Conservation (phyloP, 2,888 invertebrate species). For the Harmothoe impar region DNA sequence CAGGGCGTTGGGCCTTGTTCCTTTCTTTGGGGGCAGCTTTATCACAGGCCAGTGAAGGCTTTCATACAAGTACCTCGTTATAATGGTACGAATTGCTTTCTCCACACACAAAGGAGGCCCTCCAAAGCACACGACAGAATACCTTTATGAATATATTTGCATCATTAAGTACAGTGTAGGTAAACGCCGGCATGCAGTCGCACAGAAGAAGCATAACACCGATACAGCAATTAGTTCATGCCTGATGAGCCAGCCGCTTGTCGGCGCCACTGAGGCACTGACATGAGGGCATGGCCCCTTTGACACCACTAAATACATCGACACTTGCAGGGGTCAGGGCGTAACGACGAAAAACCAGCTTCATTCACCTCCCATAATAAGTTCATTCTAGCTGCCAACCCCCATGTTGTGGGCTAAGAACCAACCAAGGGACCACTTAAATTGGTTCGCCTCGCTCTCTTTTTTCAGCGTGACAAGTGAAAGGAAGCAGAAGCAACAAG, state of each 20-base stretch:
- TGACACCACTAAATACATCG: neutral
- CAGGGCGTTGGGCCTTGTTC: constrained; percentile 7
- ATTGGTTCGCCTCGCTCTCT: constrained; percentile 44
- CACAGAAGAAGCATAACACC: constrained; percentile 58
- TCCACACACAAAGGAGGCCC: constrained; percentile 51
- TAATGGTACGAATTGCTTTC: constrained; percentile 58
- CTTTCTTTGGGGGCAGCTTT: constrained; percentile 14
- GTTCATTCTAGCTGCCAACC: constrained; percentile 44
- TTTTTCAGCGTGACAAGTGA: neutral
- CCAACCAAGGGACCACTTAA: constrained; percentile 50
- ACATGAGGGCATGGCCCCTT: constrained; percentile 24
- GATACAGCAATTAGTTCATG: constrained; percentile 61
- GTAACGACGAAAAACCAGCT: constrained; percentile 49
- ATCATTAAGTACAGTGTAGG: constrained; percentile 59
- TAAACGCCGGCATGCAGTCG: constrained; percentile 50
- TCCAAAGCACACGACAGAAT: constrained; percentile 52
- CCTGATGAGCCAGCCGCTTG: constrained; percentile 9
- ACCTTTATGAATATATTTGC: constrained; percentile 57
- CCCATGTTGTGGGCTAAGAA: neutral
- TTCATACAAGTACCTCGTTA: constrained; percentile 61
- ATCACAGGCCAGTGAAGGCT: constrained; percentile 53
- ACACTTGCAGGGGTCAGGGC: constrained; percentile 51
- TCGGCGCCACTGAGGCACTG: constrained; percentile 46
- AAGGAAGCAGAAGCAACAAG: constrained; percentile 47
- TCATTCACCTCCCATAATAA: constrained; percentile 42